Conservation (phyloP, 2,113 vertebrate species). For the Ploceus nigricollis region DNA sequence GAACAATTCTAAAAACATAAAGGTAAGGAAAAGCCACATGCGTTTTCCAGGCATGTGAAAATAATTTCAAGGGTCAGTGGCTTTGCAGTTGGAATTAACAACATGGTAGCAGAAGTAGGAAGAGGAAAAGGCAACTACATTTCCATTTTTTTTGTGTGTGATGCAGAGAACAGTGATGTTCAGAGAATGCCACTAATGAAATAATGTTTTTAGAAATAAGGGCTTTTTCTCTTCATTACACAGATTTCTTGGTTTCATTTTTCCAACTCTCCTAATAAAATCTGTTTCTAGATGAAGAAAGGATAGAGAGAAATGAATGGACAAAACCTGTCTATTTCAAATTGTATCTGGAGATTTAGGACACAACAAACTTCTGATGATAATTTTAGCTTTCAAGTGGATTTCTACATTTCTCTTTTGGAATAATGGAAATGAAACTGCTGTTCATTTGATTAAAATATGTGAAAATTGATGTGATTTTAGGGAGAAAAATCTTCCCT, state of each 20-base stretch:
- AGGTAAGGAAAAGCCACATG: conserved; percentile 13
- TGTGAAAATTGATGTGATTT: neutral
- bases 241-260: neutral
- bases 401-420: neutral
- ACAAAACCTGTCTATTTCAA: neutral
- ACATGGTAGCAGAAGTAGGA: neutral
- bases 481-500: neutral
- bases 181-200: neutral
- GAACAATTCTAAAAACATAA: neutral
- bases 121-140: neutral
- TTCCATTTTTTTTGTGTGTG: neutral
- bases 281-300: neutral
- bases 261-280: neutral
- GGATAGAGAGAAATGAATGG: neutral
- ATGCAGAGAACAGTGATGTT: neutral
- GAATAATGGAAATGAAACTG: neutral
- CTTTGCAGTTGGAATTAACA: conserved; percentile 29
- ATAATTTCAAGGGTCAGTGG: conserved; percentile 56
- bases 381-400: neutral
- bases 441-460: neutral
- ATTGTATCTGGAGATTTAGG: neutral
- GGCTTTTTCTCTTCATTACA: neutral
- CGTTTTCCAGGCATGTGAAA: conserved; percentile 44
- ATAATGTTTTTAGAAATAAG: neutral
- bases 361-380: neutral